These are phyloP conservation scores for Dinocampus coccinellae DNA, from an alignment of 2,888 invertebrate genomes.

Conservation along the genomic window DNA sequence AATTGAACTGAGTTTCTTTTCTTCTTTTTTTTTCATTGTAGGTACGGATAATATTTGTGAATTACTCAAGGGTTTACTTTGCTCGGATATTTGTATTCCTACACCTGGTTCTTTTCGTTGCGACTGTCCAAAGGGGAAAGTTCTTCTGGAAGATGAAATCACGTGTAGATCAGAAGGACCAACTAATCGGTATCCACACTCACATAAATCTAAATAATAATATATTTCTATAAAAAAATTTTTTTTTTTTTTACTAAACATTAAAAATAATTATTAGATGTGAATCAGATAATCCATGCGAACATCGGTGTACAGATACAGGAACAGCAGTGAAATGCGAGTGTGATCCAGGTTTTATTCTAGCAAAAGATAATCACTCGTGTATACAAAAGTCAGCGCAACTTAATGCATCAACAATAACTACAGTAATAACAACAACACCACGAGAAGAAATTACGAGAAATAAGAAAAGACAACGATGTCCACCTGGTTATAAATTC, in stretches of 20 bases:
- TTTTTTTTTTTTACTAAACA: too few relatives aligned
- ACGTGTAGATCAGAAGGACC: conserved; percentile 74
- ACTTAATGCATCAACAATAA: conserved; percentile 45
- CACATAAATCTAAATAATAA: too few relatives aligned
- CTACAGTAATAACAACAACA: neutral
- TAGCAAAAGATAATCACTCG: conserved; percentile 76
- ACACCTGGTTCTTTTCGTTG: conserved; percentile 80
- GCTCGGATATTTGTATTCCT: conserved; percentile 84
- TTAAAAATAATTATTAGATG: conserved; percentile 68
- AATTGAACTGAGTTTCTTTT: conserved; percentile 13
- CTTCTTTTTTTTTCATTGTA: conserved; percentile 28
- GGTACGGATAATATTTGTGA: conserved; percentile 69
- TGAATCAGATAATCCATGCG: conserved; percentile 77
- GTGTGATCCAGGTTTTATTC: conserved; percentile 79
- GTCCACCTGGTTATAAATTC: conserved; percentile 54
- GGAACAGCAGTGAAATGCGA: conserved; percentile 79
- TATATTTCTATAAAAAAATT: neutral
- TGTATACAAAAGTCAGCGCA: conserved; percentile 71
- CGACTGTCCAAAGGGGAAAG: conserved; percentile 78
- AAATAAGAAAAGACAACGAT: neutral
- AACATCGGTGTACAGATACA: conserved; percentile 81
- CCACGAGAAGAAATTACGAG: neutral
- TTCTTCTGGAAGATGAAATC: conserved; percentile 78
- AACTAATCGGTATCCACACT: conserved; percentile 62
- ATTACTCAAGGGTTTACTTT: conserved; percentile 73